Percentiles rank a stretch among this genome's conserved stretches.
phyloP scores from a whole-genome alignment of 2,888 invertebrate genomes.

The Chirona hameri region DNA sequence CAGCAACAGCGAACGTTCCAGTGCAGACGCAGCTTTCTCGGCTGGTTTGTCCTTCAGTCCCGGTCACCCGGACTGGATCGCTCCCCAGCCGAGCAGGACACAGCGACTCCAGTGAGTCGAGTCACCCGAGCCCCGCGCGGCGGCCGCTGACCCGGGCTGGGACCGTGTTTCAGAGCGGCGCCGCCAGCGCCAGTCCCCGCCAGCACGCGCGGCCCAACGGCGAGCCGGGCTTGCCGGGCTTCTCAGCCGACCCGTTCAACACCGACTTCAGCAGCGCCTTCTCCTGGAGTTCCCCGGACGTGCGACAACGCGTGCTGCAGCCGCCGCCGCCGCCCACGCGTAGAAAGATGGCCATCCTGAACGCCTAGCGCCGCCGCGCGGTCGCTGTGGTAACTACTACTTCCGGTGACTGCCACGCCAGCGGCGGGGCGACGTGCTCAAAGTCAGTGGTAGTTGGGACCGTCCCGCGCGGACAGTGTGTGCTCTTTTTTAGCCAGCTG shows the following conservation, averaged over 20 bases:
- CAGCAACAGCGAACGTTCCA: no score
- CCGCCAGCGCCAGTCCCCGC: slow-evolving; percentile 6
- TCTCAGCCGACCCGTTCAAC: background rate
- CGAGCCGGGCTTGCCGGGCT: background rate
- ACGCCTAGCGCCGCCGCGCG: slow-evolving; percentile 7
- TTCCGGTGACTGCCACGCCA: background rate
- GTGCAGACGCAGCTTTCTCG: no score
- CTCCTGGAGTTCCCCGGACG: slow-evolving; percentile 3
- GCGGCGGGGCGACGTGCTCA: background rate
- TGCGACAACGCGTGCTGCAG: slow-evolving; percentile 1
- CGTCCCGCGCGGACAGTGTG: background rate
- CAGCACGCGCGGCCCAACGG: background rate
- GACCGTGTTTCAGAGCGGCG: slow-evolving; percentile 7
- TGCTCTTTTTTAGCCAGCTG: slow-evolving; percentile 22
- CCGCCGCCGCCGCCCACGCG: slow-evolving; percentile 23
- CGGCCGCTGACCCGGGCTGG: background rate
- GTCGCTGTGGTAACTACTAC: background rate
- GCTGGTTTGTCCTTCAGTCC: no score
- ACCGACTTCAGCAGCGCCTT: slow-evolving; percentile 23
- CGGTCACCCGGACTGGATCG: no score
- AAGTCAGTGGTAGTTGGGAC: background rate
- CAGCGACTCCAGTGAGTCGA: no score
- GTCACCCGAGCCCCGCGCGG: background rate
- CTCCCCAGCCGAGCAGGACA: no score
- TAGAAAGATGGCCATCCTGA: slow-evolving; percentile 10